These are phyloP conservation scores for Scomber colias DNA, from an alignment of 2,113 vertebrate genomes.

Conservation along the genomic window DNA sequence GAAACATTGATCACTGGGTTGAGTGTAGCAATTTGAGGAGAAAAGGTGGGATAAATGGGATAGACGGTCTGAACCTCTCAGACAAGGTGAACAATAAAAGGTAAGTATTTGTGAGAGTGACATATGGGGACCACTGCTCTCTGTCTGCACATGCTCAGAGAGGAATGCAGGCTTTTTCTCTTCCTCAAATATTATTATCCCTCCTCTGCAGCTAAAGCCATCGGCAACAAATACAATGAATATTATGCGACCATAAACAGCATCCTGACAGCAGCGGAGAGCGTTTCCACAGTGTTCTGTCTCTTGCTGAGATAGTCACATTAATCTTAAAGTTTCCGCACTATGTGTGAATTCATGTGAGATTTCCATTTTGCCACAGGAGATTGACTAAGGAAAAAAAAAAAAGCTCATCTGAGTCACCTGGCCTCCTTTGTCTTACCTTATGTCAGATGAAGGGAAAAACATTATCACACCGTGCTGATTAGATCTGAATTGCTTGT, in stretches of 20 bases:
- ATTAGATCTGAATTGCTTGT: slow-evolving; percentile 80
- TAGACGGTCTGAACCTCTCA: slow-evolving; percentile 27
- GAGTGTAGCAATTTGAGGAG: slow-evolving; percentile 52
- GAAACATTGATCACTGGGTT: slow-evolving; percentile 69
- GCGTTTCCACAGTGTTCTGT: slow-evolving; percentile 48
- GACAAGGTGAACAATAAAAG: slow-evolving; percentile 42
- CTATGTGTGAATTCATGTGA: slow-evolving; percentile 62
- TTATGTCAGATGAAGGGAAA: slow-evolving; percentile 41
- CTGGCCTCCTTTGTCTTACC: slow-evolving; percentile 62
- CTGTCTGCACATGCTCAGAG: slow-evolving; percentile 23
- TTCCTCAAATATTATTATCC: slow-evolving; percentile 55
- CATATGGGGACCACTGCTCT: slow-evolving; percentile 7
- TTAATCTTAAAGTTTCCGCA: slow-evolving; percentile 71
- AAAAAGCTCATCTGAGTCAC: slow-evolving; percentile 49
- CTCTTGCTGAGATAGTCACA: slow-evolving; percentile 55
- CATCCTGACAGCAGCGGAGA: slow-evolving; percentile 44
- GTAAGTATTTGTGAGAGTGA: slow-evolving; percentile 48
- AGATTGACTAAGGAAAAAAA: slow-evolving; percentile 38
- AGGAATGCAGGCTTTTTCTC: slow-evolving; percentile 37
- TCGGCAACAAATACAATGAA: slow-evolving; percentile 62
- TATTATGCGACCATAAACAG: slow-evolving; percentile 64
- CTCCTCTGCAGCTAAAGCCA: slow-evolving; percentile 45
- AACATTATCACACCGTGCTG: slow-evolving; percentile 62
- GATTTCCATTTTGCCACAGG: slow-evolving; percentile 54
- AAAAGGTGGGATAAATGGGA: slow-evolving; percentile 40